These are phyloP conservation scores for Dione vanillae DNA, from an alignment of 2,888 invertebrate genomes.

Conservation along the genomic window DNA sequence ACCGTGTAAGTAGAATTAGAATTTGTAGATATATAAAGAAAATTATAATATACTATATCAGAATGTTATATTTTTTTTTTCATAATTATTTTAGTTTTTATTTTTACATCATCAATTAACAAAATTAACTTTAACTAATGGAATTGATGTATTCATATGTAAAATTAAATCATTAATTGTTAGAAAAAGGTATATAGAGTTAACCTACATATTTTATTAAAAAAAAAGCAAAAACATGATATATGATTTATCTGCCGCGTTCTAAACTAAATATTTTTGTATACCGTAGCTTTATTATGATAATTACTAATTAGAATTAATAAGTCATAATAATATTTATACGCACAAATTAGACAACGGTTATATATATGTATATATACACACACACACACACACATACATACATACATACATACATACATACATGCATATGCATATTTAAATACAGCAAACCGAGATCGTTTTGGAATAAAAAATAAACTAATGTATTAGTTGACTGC, in stretches of 20 bases:
- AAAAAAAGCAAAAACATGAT: neutral
- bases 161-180: neutral
- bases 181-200: neutral
- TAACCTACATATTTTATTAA: slow-evolving; percentile 7
- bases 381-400: too few species aligned
- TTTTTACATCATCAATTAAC: neutral
- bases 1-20: neutral
- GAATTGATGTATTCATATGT: slow-evolving; percentile 15
- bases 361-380: too few species aligned
- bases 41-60: neutral
- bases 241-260: slow-evolving; percentile 18
- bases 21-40: neutral
- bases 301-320: neutral
- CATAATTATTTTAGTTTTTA: neutral
- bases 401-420: too few species aligned
- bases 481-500: slow-evolving; percentile 1
- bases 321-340: slow-evolving; percentile 20
- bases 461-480: slow-evolving; percentile 1
- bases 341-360: slow-evolving; percentile 30
- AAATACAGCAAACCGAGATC: neutral
- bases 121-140: slow-evolving; percentile 15
- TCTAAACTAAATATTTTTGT: slow-evolving; percentile 16
- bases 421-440: too few species aligned
- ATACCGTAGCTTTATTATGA: slow-evolving; percentile 4
- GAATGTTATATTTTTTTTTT: neutral